Evolutionary conservation across 2,888 invertebrate species (phyloP), one percentile per base, ranked within the genome.

Genomic region (Eristalis pertinax): DNA sequence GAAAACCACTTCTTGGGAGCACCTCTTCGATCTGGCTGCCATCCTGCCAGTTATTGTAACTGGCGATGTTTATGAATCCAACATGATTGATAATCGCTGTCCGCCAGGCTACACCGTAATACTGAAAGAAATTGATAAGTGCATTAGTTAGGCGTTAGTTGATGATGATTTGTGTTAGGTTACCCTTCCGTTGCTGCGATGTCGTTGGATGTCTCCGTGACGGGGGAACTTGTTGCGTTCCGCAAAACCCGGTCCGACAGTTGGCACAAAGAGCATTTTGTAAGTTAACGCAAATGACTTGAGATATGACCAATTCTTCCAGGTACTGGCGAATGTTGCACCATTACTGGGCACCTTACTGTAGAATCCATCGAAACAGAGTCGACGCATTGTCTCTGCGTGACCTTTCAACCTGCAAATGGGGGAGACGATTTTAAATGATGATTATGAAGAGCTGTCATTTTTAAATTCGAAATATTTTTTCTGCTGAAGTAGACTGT

Each of bases 1-100:
- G 90, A 82, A 92, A 93, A 2, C 92, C 92, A 22, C 91, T 91
- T 69, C 92, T 91, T 2, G 93, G 91, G 38, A 91, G 89, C 2
- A 92, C 96, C 58, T 95, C 95, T 91, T 96, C 96, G 76, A 96
- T 96, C 92, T 96, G 96, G 11, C 96, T 96, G 5, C 96, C 96
- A 91, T 96, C 96, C 89, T 95, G 95, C 96, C 96, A 96, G 90
- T 96, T 96, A 91, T 96, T 96, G 90, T 96, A 96, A 79, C 96
- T 96, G 58, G 96, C 96, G 77, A 96, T 94, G 11, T 95, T 95
- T 19, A 96, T 92, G 73, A 95, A 94, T 74, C 93, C 93, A 11
- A 95, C 94, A 26, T 94, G 93, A 64, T 94, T 93, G 8, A 94
- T 93, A 13, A 96, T 91, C 1, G 95, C 96, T 43, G 94, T 94